phyloP scores from a whole-genome alignment of 2,797 vertebrate species.

The Cynodonichthys magdalenae region DNA sequence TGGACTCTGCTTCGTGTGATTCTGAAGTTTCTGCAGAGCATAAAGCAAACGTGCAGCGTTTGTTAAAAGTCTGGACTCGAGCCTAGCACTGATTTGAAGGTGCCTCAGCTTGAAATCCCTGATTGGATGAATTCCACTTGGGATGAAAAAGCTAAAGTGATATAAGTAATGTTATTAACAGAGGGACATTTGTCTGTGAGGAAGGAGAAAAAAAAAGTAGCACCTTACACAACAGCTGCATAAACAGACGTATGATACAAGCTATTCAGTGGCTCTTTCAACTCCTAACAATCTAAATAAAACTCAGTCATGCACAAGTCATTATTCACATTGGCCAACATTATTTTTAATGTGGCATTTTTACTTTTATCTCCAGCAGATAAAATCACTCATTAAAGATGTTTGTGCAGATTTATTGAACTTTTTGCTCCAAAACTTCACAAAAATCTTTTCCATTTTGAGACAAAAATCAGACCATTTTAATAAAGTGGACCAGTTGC shows the following conservation, averaged over 20 bases:
- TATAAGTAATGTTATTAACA: conserved; percentile 31
- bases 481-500: too few species aligned
- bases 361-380: too few species aligned
- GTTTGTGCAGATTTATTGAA: too few species aligned
- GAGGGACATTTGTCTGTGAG: conserved; percentile 29
- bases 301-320: conserved; percentile 10
- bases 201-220: conserved; percentile 19
- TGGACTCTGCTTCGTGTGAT: background rate
- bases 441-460: too few species aligned
- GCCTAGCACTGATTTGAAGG: conserved; percentile 24
- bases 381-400: too few species aligned
- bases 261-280: conserved; percentile 22
- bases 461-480: too few species aligned
- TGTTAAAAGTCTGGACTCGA: background rate
- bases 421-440: too few species aligned
- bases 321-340: background rate
- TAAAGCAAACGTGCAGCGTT: background rate
- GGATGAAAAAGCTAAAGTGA: conserved; percentile 20
- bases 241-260: conserved; percentile 36
- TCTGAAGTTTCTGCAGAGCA: conserved; percentile 8
- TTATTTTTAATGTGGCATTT: background rate
- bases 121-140: conserved; percentile 32
- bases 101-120: conserved; percentile 16
- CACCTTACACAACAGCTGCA: conserved; percentile 46
- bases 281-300: conserved; percentile 27